Evolutionary conservation across 2,113 vertebrate genomes (phyloP).

Genomic region (Galemys pyrenaicus): DNA sequence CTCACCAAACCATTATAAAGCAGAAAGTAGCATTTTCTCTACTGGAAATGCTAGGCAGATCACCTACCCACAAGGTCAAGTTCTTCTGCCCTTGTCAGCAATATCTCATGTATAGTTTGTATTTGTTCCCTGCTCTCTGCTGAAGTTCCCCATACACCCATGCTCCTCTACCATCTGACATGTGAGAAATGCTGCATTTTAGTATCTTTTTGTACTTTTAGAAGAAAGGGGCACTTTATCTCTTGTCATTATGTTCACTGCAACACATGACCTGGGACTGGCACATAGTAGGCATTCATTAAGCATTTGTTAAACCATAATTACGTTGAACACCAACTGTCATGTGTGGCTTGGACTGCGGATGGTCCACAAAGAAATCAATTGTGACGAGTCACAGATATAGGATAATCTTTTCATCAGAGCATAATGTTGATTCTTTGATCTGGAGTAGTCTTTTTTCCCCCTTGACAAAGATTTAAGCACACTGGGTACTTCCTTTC

Average conservation of each 20-base stretch:
- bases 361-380: slow-evolving; percentile 22
- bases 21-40: too few species aligned
- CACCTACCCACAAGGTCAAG: neutral
- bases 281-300: slow-evolving; percentile 5
- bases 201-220: neutral
- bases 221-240: neutral
- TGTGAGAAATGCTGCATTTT: neutral
- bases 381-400: slow-evolving; percentile 2
- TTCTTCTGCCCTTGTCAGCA: neutral
- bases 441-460: slow-evolving; percentile 33
- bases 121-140: neutral
- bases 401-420: slow-evolving; percentile 60
- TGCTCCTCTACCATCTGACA: neutral
- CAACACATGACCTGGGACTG: neutral
- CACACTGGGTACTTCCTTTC: slow-evolving; percentile 69
- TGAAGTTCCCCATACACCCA: neutral
- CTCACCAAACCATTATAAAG: too few species aligned
- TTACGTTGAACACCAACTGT: neutral
- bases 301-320: neutral
- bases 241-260: neutral
- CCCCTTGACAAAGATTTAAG: slow-evolving; percentile 65
- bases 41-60: too few species aligned
- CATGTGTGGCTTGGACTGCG: neutral
- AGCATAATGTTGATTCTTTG: slow-evolving; percentile 47
- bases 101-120: neutral